phyloP scores from a whole-genome alignment of 2,113 vertebrate genomes.

The Pungitius pungitius region DNA sequence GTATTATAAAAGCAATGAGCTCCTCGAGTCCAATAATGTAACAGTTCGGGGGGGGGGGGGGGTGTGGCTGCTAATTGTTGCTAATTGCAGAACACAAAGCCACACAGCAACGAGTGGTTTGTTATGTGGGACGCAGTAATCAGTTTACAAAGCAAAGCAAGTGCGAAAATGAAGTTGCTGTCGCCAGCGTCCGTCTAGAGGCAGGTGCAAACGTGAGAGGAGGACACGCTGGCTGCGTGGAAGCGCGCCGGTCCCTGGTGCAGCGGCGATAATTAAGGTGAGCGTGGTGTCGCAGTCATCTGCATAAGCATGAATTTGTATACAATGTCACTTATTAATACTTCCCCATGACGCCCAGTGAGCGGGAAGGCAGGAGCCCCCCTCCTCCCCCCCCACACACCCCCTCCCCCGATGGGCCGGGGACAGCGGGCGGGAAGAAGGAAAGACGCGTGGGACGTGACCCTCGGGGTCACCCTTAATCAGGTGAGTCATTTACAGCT shows the following conservation, averaged over 20 bases:
- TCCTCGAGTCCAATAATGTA: too few relatives aligned
- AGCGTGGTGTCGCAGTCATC: neutral
- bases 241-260: neutral
- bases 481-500: conserved; percentile 49
- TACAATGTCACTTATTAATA: conserved; percentile 26
- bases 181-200: neutral
- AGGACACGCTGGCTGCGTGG: neutral
- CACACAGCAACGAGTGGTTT: too few relatives aligned
- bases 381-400: too few relatives aligned
- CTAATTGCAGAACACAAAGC: too few relatives aligned
- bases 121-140: too few relatives aligned
- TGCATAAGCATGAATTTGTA: neutral
- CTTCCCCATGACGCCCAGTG: conserved; percentile 26
- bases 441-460: conserved; percentile 35
- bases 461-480: conserved; percentile 52
- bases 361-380: conserved; percentile 11
- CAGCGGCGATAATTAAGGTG: neutral
- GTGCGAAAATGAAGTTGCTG: too few relatives aligned
- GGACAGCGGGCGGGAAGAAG: neutral
- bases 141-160: too few relatives aligned
- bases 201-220: neutral
- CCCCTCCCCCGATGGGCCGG: too few relatives aligned
- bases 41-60: too few relatives aligned
- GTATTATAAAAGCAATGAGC: too few relatives aligned
- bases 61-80: too few relatives aligned